Evolutionary conservation across 2,113 vertebrate genomes (phyloP), one percentile per base, ranked within the genome.

Genomic region (Barbus barbus): DNA sequence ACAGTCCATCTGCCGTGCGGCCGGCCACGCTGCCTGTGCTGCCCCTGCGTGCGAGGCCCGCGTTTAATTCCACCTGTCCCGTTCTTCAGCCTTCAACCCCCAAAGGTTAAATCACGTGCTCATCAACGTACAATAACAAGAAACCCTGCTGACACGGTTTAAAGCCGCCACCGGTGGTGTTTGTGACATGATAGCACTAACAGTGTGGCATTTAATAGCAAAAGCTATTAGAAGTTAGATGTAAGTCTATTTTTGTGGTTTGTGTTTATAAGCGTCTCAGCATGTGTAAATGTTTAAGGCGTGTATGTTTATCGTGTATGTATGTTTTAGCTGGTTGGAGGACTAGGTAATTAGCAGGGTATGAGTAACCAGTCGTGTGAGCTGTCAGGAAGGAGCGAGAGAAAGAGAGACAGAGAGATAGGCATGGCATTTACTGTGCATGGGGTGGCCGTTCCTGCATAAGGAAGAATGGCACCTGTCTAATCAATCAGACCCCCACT

Each of bases 391-490:
- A 7, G 31, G 44, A 18, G 46, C 36, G 12, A 26, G 24, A 51
- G 36, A 61, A 11, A 41, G 38, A 41, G 38, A 41, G 38, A 41
- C 9, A 81, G 74, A 53, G 80, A 53, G 53, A 26, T 76, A 63
- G 90, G 83, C 72, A 85, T 91, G 91, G 89, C 89, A 91, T 91
- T 92, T 93, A 83, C 89, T 83, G 83, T 90, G 91, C 90, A 91
- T 86, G 90, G 88, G 79, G 91, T 90, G 38, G 85, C 91, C 82
- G 90, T 83, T 92, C 94, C 91, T 94, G 91, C 93, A 90, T 94
- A 91, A 93, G 90, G 89, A 87, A 92, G 94, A 95, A 90, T 95
- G 96, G 94, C 95, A 96, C 95, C 95, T 95, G 95, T 96, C 94
- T 95, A 93, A 94, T 95, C 95, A 92, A 90, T 96, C 96, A 95